Conservation (phyloP, 2,888 invertebrate genomes). For the Linnaemya tessellans region DNA sequence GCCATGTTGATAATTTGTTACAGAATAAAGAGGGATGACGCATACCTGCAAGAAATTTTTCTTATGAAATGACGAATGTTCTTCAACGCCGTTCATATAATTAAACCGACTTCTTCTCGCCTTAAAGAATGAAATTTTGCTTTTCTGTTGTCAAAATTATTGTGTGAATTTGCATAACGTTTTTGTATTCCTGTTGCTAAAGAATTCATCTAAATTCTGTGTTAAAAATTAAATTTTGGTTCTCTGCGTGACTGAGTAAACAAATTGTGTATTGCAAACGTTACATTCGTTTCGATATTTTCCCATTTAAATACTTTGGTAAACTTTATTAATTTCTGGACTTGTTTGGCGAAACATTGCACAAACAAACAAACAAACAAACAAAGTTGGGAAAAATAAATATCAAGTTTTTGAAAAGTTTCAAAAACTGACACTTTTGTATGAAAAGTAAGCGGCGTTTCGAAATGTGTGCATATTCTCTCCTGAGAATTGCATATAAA, state of each 20-base stretch:
- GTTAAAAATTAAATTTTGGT: too few relatives aligned
- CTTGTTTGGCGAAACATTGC: not conserved
- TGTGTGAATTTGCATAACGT: too few relatives aligned
- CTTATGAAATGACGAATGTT: too few relatives aligned
- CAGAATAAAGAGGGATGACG: too few relatives aligned
- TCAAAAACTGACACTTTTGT: slow-evolving; percentile 1
- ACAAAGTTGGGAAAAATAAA: not conserved
- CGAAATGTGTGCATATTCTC: not conserved
- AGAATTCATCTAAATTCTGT: too few relatives aligned
- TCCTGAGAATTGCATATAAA: not conserved
- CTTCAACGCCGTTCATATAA: too few relatives aligned
- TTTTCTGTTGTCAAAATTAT: too few relatives aligned
- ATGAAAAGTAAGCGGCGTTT: not conserved
- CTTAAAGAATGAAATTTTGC: too few relatives aligned
- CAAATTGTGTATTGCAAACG: not conserved
- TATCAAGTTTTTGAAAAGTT: not conserved
- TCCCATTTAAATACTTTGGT: not conserved
- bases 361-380: not conserved
- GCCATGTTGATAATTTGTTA: too few relatives aligned
- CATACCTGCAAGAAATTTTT: too few relatives aligned
- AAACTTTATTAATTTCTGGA: not conserved
- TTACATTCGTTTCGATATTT: not conserved
- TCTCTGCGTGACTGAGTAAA: not conserved
- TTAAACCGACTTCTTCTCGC: too few relatives aligned
- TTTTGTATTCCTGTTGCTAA: too few relatives aligned